Percentiles rank a stretch among this genome's conserved stretches.
Conservation (phyloP, 2,888 invertebrate genomes). For the Congeria kusceri region DNA sequence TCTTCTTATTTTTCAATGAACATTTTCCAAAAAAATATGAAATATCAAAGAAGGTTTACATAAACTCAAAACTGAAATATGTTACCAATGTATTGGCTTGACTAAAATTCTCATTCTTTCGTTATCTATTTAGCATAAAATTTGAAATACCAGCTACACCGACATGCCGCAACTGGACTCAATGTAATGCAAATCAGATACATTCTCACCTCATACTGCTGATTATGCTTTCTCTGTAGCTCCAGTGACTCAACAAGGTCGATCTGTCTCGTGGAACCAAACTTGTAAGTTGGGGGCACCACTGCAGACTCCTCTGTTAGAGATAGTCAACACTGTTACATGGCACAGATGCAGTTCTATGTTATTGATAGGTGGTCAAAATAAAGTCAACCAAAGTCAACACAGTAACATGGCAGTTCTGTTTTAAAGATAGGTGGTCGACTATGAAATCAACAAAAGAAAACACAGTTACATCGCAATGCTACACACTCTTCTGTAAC, state of each 20-base stretch:
- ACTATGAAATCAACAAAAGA: too few species aligned
- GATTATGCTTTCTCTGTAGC: conserved; percentile 60
- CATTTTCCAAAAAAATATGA: too few species aligned
- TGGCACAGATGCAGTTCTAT: too few species aligned
- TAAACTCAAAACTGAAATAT: too few species aligned
- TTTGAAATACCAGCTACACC: background rate
- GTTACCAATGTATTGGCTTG: background rate
- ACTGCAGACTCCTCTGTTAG: conserved; percentile 60
- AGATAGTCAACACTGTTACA: background rate
- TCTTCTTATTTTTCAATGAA: too few species aligned
- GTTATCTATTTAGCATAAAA: background rate
- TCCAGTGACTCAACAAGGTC: conserved; percentile 61
- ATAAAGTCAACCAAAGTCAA: too few species aligned
- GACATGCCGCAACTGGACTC: background rate
- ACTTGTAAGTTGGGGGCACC: conserved; percentile 58
- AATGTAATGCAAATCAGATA: background rate
- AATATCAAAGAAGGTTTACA: too few species aligned
- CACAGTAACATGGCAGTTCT: too few species aligned
- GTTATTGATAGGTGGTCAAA: too few species aligned
- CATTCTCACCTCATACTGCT: conserved; percentile 51
- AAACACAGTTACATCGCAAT: too few species aligned
- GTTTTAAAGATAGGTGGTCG: too few species aligned
- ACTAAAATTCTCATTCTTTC: background rate
- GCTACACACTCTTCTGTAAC: too few species aligned
- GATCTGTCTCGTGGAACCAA: conserved; percentile 50